These are phyloP conservation scores for Agelaius phoeniceus DNA, from an alignment of 2,113 vertebrate genomes.

Conservation along the genomic window DNA sequence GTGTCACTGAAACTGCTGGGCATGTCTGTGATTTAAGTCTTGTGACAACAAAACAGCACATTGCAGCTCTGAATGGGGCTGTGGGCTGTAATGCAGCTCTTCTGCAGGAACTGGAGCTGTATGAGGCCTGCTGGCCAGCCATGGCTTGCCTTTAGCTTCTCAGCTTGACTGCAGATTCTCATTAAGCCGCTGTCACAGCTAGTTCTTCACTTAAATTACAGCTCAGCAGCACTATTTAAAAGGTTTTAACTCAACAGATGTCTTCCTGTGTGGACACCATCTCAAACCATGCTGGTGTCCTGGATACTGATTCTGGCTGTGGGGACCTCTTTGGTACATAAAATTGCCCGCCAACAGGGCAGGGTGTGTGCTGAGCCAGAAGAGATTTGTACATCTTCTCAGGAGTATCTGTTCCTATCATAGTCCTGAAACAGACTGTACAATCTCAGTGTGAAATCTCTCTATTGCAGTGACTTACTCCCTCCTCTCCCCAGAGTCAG, in stretches of 20 bases:
- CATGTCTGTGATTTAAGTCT: neutral
- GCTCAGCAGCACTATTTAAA: neutral
- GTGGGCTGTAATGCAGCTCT: neutral
- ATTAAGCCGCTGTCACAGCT: neutral
- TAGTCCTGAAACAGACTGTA: neutral
- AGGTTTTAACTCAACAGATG: conserved; percentile 35
- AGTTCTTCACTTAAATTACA: conserved; percentile 30
- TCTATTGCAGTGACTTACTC: neutral
- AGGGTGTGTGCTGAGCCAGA: neutral
- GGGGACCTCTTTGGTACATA: neutral
- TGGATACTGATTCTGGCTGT: neutral
- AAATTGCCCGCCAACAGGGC: neutral
- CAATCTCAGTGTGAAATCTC: neutral
- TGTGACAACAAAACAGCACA: neutral
- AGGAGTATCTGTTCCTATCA: neutral
- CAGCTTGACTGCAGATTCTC: conserved; percentile 16
- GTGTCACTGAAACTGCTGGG: neutral
- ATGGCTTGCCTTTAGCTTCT: neutral
- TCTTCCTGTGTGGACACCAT: neutral
- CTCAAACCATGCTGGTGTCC: neutral
- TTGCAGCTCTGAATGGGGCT: neutral
- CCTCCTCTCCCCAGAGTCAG: neutral
- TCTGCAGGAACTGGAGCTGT: neutral
- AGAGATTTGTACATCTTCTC: neutral
- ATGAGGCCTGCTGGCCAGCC: neutral